phyloP scores from a whole-genome alignment of 2,888 invertebrate genomes.

The Cephus runcator region DNA sequence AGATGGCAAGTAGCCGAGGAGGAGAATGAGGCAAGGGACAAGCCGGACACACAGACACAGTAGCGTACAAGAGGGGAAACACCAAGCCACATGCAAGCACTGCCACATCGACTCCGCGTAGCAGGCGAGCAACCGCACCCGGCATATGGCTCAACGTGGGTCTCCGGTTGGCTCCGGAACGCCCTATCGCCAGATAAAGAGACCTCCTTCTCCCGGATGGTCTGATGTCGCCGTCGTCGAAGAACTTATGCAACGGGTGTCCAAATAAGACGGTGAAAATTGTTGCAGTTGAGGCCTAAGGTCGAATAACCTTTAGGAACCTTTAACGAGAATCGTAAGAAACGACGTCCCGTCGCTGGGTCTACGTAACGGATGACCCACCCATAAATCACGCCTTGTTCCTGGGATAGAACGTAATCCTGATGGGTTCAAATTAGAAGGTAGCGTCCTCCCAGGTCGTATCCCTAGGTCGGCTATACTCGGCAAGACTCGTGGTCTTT shows the following conservation, averaged over 20 bases:
- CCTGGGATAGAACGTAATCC: neutral
- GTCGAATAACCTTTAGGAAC: neutral
- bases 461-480: neutral
- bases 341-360: neutral
- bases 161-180: slow-evolving; percentile 26
- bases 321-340: neutral
- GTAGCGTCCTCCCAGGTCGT: neutral
- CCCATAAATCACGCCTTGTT: neutral
- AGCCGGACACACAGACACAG: slow-evolving; percentile 12
- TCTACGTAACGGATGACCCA: neutral
- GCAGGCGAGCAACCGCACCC: slow-evolving; percentile 37
- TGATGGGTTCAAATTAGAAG: neutral
- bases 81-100: slow-evolving; percentile 6
- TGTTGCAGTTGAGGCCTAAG: neutral
- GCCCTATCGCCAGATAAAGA: slow-evolving; percentile 1
- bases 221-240: slow-evolving; percentile 19
- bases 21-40: slow-evolving; percentile 20
- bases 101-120: slow-evolving; percentile 22
- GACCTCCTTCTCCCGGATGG: slow-evolving; percentile 17
- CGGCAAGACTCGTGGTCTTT: neutral
- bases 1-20: slow-evolving; percentile 18
- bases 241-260: slow-evolving; percentile 8
- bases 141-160: slow-evolving; percentile 25
- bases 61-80: slow-evolving; percentile 9
- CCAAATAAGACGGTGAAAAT: slow-evolving; percentile 1